phyloP scores from a whole-genome alignment of 1,140 invertebrate genomes.

The Eubasilissa regina region DNA sequence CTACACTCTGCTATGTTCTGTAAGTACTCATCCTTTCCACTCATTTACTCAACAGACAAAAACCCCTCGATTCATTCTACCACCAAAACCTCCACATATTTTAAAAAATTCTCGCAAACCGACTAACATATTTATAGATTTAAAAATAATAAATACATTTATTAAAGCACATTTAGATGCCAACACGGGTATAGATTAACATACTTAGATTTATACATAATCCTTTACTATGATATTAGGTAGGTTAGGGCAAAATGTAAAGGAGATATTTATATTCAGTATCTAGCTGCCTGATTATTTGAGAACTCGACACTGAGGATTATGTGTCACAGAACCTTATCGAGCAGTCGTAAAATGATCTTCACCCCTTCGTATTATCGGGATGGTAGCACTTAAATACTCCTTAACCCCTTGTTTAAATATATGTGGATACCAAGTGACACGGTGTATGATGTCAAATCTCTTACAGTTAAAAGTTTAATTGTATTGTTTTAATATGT shows the following conservation, averaged over 20 bases:
- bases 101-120: too few species aligned
- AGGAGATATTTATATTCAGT: background rate
- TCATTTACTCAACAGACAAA: too few species aligned
- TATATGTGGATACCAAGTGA: too few species aligned
- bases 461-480: too few species aligned
- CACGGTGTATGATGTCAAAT: too few species aligned
- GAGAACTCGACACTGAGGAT: background rate
- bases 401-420: background rate
- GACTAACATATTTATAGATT: too few species aligned
- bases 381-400: background rate
- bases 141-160: background rate
- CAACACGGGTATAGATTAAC: background rate
- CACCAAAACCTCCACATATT: too few species aligned
- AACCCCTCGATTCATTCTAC: too few species aligned
- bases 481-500: too few species aligned
- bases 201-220: background rate
- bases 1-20: too few species aligned
- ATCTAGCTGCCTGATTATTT: background rate
- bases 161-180: background rate
- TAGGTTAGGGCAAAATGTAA: background rate
- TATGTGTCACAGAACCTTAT: background rate
- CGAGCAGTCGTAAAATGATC: conserved; percentile 8
- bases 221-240: background rate
- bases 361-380: background rate
- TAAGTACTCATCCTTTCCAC: too few species aligned